Evolutionary conservation across 2,113 vertebrate species (phyloP).

Genomic region (Chinchilla lanigera): DNA sequence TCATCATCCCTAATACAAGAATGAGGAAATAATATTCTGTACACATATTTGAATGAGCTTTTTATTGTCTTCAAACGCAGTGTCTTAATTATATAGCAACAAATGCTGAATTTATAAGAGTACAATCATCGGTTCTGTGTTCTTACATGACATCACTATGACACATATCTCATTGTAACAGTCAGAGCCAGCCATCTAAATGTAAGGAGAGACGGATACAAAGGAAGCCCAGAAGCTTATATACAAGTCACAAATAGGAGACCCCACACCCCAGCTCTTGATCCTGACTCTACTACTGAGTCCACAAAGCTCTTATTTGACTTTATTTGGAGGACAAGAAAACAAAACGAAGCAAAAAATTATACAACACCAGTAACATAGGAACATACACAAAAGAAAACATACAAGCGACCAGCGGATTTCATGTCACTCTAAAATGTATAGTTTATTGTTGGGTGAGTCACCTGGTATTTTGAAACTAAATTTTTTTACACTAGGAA

Average conservation of each 20-base stretch:
- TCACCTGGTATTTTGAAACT: constrained; percentile 56
- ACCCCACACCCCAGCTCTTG: background rate
- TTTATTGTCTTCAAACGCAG: constrained; percentile 66
- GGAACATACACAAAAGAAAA: background rate
- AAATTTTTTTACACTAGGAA: constrained; percentile 69
- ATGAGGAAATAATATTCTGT: constrained; percentile 64
- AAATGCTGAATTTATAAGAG: constrained; percentile 35
- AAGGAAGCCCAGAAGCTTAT: background rate
- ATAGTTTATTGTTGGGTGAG: constrained; percentile 74
- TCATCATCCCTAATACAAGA: constrained; percentile 39
- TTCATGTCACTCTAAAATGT: constrained; percentile 56
- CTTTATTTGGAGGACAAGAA: background rate
- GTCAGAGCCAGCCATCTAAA: constrained; percentile 70
- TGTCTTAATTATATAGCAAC: constrained; percentile 51
- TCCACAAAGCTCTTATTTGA: constrained; percentile 24
- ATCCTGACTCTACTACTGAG: background rate
- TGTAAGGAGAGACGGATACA: background rate
- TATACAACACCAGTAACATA: background rate
- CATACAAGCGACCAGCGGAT: background rate
- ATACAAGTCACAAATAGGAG: background rate
- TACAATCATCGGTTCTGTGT: constrained; percentile 30
- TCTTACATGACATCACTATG: constrained; percentile 6
- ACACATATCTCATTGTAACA: constrained; percentile 53
- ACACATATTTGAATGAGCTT: constrained; percentile 63
- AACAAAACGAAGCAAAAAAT: constrained; percentile 53